Percentiles rank a stretch among this genome's conserved stretches.
Evolutionary conservation across 2,113 vertebrate genomes (phyloP).

Genomic region (Pycnonotus jocosus): DNA sequence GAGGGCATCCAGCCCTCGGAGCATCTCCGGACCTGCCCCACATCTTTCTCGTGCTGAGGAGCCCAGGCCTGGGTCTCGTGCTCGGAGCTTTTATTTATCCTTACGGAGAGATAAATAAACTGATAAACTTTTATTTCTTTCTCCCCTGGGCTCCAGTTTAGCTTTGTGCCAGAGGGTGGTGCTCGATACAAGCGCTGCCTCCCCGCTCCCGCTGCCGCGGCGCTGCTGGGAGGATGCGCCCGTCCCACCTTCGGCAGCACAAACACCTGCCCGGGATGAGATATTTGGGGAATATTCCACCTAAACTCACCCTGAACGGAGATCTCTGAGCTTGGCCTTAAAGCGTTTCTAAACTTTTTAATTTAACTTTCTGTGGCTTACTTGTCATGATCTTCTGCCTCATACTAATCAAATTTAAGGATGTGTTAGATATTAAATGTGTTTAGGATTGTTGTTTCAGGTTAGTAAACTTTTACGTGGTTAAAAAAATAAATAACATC

Average conservation of each 20-base stretch:
- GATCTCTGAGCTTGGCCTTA: fast-evolving
- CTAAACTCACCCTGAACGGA: fast-evolving
- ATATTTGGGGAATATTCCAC: fast-evolving
- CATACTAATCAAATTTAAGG: neutral
- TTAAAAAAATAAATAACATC: neutral
- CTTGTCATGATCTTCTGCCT: neutral
- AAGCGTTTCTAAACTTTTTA: neutral
- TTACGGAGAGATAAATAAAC: neutral
- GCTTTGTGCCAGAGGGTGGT: conserved; percentile 49
- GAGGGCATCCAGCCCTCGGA: neutral
- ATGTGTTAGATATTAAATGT: neutral
- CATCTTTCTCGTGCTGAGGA: neutral
- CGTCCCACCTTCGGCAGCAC: fast-evolving
- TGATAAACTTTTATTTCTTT: too few species aligned
- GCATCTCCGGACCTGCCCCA: neutral
- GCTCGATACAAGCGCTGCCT: neutral
- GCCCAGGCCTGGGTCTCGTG: fast-evolving
- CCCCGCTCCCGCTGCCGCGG: neutral
- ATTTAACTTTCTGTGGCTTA: fast-evolving
- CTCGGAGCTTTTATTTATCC: fast-evolving
- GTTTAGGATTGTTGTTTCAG: neutral
- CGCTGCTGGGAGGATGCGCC: neutral
- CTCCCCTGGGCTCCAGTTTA: neutral
- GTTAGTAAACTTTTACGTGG: neutral
- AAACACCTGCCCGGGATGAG: fast-evolving